Evolutionary conservation across 2,888 invertebrate species (phyloP), one percentile per base, ranked within the genome.

Genomic region (Pammene fasciana): DNA sequence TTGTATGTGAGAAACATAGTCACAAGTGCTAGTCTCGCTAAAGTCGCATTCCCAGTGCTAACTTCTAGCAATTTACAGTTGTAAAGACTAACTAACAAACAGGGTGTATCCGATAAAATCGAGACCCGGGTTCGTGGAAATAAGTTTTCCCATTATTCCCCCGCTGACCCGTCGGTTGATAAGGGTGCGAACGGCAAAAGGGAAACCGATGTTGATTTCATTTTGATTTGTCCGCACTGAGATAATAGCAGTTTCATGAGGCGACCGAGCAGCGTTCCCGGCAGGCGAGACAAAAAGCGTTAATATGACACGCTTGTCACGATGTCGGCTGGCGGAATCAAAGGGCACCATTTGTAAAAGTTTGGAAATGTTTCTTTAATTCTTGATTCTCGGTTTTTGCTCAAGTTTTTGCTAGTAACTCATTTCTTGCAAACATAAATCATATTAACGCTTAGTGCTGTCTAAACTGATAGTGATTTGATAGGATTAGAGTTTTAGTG

Each of bases 191-290:
- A 83, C 77, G 84, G 82, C 86, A 84, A 85, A 88, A 87, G 65
- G 65, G 65, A 70, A 90, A 88, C 86, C 85, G 83, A 90, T 88
- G 90, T 85, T 90, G 90, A 92, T 91, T 90, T 86, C 82, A 78
- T 86, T 92, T 92, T 90, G 90, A 92, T 91, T 88, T 82, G 83
- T 86, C 85, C 86, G 78, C 84, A 78, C 80, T 73, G 79, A 83
- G 86, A 89, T 90, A 89, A 90, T 88, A 85, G 82, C 82, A 83
- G 83, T 89, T 89, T 89, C 82, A 89, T 89, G 85, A 89, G 82
- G 83, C 79, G 54, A 79, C 80, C 79, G 78, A 77, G 81, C 83
- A 82, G 81, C 82, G 86, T 79, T 75, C 80, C 80, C 75, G 76
- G 73, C 67, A 65, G 48, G 36, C 55, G 41, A 46, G 65, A 62